Evolutionary conservation across 1,140 invertebrate genomes (phyloP), one percentile per base, ranked within the genome.

Genomic region (Lepidotrigona ventralis): DNA sequence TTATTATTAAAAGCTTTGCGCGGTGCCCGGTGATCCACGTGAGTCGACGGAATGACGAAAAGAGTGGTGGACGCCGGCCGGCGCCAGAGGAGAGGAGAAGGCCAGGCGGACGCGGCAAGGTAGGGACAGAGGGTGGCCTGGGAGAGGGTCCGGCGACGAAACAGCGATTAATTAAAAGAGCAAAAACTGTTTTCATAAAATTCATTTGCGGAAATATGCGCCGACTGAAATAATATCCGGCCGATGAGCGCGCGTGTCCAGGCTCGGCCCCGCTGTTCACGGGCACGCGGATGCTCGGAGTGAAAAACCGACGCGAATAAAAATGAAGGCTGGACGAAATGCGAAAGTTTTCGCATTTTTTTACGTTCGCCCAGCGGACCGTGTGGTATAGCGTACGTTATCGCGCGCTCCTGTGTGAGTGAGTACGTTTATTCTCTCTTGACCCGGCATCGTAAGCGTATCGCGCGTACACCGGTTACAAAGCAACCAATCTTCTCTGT

Each of bases 151-250:
- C 60, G 63, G 77, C 74, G 71, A 90, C 87, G 85, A 86, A 91
- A 86, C 88, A 90, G 88, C 91, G 91, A 94, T 93, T 94, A 94
- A 94, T 94, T 94, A 94, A 94, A 94, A 93, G 93, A 93, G 91
- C 93, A 93, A 94, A 94, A 94, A 94, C 93, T 94, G 93, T 94
- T 94, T 94, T 93, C 92, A 93, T 92, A 91, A 93, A 93, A 94
- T 94, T 94, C 91, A 94, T 94, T 94, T 93, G 91, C 93, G 91
- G 93, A 93, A 94, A 93, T 93, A 94, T 94, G 93, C 93, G 90
- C 90, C 85, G 90, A 94, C 93, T 94, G 93, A 93, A 94, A 94
- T 94, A 94, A 94, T 94, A 94, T 93, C 92, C 91, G 90, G 88
- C 76, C 90, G 91, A 89, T 89, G 88, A 87, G 83, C 83, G 77